Evolutionary conservation across 2,113 vertebrate genomes (phyloP).

Genomic region (Gymnogyps californianus): DNA sequence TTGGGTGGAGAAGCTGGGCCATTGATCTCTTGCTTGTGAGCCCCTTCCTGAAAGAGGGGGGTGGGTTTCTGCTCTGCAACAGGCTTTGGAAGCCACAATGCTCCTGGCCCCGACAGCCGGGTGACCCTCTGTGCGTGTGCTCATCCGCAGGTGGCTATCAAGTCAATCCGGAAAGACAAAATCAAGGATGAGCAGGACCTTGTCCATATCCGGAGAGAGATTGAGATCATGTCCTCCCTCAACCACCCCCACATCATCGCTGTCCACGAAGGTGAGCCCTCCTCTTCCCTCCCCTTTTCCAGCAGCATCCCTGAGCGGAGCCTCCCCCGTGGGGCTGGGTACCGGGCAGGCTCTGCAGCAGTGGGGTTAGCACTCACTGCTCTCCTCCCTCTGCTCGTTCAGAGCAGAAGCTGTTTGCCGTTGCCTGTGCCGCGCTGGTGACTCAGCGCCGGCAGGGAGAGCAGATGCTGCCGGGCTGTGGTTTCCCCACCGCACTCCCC

Average conservation of each 20-base stretch:
- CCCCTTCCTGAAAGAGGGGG: not conserved
- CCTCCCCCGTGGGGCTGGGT: not conserved
- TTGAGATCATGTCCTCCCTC: conserved; percentile 97
- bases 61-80: not conserved
- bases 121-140: not conserved
- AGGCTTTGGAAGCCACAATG: not conserved
- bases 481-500: not conserved
- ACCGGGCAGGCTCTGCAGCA: not conserved
- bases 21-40: fast-evolving
- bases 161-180: conserved; percentile 94
- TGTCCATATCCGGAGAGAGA: conserved; percentile 92
- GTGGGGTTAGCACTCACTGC: fast-evolving
- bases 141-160: conserved; percentile 87
- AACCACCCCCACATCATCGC: conserved; percentile 94
- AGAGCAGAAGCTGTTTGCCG: not conserved
- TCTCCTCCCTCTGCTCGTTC: not conserved
- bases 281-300: not conserved
- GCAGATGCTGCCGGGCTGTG: not conserved
- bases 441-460: not conserved
- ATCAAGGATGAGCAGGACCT: conserved; percentile 96
- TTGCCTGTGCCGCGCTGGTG: not conserved
- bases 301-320: fast-evolving
- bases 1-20: not conserved
- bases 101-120: fast-evolving
- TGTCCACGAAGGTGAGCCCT: conserved; percentile 89